phyloP scores from a whole-genome alignment of 2,113 vertebrate species.

The Channa argus region DNA sequence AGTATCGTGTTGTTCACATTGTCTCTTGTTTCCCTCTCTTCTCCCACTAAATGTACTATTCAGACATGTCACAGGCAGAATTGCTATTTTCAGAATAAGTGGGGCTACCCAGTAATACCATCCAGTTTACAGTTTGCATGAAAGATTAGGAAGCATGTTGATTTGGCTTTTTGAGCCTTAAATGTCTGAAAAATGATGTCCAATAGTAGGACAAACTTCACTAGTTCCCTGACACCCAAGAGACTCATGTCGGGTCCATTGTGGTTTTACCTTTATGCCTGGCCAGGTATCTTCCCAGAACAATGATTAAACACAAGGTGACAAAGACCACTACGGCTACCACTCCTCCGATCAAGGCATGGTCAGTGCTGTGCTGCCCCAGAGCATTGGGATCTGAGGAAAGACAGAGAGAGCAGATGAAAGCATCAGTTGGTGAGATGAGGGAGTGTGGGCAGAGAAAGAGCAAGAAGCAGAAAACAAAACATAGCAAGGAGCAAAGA shows the following conservation, averaged over 20 bases:
- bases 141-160: too few relatives aligned
- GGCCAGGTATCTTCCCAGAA: slow-evolving; percentile 98
- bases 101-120: neutral
- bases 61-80: too few relatives aligned
- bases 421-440: slow-evolving; percentile 30
- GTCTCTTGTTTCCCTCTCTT: neutral
- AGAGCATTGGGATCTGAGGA: slow-evolving; percentile 93
- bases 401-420: slow-evolving; percentile 53
- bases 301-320: slow-evolving; percentile 98
- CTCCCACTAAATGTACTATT: too few relatives aligned
- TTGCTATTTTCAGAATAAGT: neutral
- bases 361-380: slow-evolving; percentile 92
- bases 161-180: too few relatives aligned
- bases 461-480: slow-evolving; percentile 53
- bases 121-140: too few relatives aligned
- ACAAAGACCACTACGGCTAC: slow-evolving; percentile 99
- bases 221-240: slow-evolving; percentile 29
- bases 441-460: slow-evolving; percentile 20
- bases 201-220: slow-evolving; percentile 32
- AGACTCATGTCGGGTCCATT: slow-evolving; percentile 32
- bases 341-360: slow-evolving; percentile 97
- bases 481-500: slow-evolving; percentile 62
- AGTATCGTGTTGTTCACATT: neutral
- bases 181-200: slow-evolving; percentile 3
- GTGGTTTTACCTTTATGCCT: slow-evolving; percentile 96